Base-by-base conservation (phyloP, 2,113 vertebrate species). In the Arothron firmamentum region DNA sequence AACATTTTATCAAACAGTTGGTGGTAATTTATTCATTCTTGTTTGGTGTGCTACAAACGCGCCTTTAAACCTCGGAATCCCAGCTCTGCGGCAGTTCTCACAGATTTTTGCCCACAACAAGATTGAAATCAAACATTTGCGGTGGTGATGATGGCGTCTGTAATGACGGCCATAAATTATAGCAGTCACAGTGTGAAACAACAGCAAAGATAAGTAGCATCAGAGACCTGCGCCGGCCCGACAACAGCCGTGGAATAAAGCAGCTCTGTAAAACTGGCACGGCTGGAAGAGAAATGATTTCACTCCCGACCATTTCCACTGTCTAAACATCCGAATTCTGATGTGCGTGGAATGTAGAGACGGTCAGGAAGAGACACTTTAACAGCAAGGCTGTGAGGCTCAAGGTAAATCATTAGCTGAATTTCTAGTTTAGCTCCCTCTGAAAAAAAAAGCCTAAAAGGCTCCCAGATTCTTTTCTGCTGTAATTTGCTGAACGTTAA, bases 81-180 rank as follows among this genome's bases (percentile, higher is more conserved):
- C 9, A 18, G 17, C 47, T n/a, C 47, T 3, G 18, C 8, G n/a
- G 47, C 47, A 7, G 6, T 18, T 11, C 47, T 18, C 47, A 11
- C 17, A 31, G 71, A 78, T 74, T 70, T 79, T 65, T 59, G 62
- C 47, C 68, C 83, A 74, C 75, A 78, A 68, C 67, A 72, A 70
- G 72, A 82, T 84, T 66, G 60, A 83, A 87, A 84, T 84, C 83
- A 84, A 87, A 83, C 82, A 85, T 80, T 83, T 79, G 80, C 75
- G 63, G 56, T 56, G 74, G 75, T 74, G 78, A 85, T 85, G 80
- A 87, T 83, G 76, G 65, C 71, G 75, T 78, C 61, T 71, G 72
- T 83, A 87, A 85, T 75, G 82, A 83, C 66, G 74, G 73, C 74
- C 68, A 83, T 88, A 83, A 83, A 87, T 87, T 81, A 83, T 42